Base-by-base conservation (phyloP, 2,797 vertebrate genomes). In the Delichon dasypus region DNA sequence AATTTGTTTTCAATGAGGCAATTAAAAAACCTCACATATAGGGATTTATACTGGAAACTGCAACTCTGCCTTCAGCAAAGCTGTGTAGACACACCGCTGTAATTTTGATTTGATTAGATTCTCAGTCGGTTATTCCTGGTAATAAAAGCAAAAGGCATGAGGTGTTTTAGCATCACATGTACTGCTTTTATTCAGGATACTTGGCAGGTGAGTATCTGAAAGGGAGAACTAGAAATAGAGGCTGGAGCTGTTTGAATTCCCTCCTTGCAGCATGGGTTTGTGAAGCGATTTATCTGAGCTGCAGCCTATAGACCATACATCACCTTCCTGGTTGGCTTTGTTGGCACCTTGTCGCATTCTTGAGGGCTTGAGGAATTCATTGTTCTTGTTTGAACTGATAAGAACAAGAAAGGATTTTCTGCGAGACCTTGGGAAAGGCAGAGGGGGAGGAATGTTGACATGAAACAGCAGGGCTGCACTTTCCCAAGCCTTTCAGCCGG, bases 331-430 rank as follows among this genome's bases (percentile, higher is more conserved):
- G 97, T 97, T 97, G 97, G 97, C 97, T 98, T 98, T 98, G 97
- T 97, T 98, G 98, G 97, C 98, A 98, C 98, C 98, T 98, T 98
- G 98, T 98, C 98, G 98, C 98, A 98, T 98, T 98, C 98, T 98
- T 98, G 95, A 15, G 60, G 92, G 96, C 96, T 97, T 97, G 96
- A 97, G 97, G 97, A 98, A 98, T 98, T 98, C 98, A 98, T 98
- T 98, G 98, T 98, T 98, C 97, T 98, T 98, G 97, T 98, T 98
- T 98, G 97, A 98, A 97, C 98, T 98, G 98, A 98, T 98, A 98
- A 98, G 98, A 98, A 97, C 94, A 96, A 97, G 96, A 96, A 97
- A 94, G 97, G 96, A 96, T 98, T 98, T 98, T 98, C 97, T 97
- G 94, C 19, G 95, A 97, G 97, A 97, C 98, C 98, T 98, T 98